Evolutionary conservation across 2,888 invertebrate genomes (phyloP).

Genomic region (Meandrusa payeni): DNA sequence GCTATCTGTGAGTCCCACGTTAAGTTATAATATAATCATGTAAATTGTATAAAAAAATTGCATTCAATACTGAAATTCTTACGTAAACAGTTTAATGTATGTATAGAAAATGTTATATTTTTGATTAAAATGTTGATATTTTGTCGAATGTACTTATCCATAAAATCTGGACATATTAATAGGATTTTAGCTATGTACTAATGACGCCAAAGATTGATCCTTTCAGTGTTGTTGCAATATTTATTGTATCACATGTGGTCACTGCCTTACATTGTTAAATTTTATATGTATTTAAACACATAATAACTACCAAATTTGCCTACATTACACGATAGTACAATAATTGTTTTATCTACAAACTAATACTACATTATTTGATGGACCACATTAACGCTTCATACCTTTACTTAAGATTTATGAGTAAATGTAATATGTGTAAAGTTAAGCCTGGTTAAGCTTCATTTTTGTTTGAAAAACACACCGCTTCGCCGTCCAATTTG

Average conservation of each 20-base stretch:
- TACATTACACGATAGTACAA: constrained; percentile 4
- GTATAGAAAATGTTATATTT: constrained; percentile 15
- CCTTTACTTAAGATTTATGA: not conserved
- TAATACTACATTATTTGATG: not conserved
- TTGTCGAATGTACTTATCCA: constrained; percentile 4
- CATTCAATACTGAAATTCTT: constrained; percentile 2
- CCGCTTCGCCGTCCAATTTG: constrained; percentile 48
- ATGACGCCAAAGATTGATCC: no score
- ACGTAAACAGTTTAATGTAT: not conserved
- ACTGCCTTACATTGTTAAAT: constrained; percentile 17
- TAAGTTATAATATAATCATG: not conserved
- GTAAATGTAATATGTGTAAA: constrained; percentile 3
- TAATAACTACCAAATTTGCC: constrained; percentile 1
- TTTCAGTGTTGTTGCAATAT: constrained; percentile 5
- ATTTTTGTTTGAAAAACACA: constrained; percentile 32
- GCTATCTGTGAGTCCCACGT: not conserved
- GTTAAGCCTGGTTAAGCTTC: constrained; percentile 7
- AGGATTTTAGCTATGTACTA: no score
- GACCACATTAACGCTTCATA: constrained; percentile 14
- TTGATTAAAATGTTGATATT: constrained; percentile 9
- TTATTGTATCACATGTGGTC: constrained; percentile 11
- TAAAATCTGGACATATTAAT: constrained; percentile 4
- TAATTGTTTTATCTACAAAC: constrained; percentile 10
- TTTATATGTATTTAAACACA: constrained; percentile 9
- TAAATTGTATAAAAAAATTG: constrained; percentile 4